Base-by-base conservation (phyloP, 2,797 vertebrate species). In the Centropyge bicolor region DNA sequence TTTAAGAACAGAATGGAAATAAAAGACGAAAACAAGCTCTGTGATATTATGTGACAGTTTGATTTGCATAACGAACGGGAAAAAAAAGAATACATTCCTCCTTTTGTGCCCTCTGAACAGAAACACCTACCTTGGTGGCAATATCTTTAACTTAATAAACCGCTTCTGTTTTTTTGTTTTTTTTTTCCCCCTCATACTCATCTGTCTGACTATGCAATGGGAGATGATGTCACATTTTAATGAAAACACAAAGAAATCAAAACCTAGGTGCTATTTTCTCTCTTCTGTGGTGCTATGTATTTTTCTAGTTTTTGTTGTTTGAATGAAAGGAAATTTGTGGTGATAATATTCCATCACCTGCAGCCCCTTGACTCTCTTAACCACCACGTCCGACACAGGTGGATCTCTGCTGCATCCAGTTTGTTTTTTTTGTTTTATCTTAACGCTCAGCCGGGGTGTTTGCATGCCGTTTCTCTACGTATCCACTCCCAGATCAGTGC, bases 251-350 rank as follows among this genome's bases (percentile, higher is more conserved):
- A 90, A 88, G 90, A 91, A 87, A 88, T 90, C 80, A 78, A 92
- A 92, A 92, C 91, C 87, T 94, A 95, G 98, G 97, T 98, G 98
- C 98, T 98, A 96, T 93, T 96, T 95, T 94, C 91, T 94, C 95
- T 93, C 94, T 92, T 94, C 94, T 94, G 96, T 98, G 98, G 98
- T 99, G 98, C 97, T 99, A 98, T 93, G 93, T 94, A 92, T 91
- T 94, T 90, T 93, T 90, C 85, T 84, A 86, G 71, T 91, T 90
- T 91, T 87, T 93, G 80, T 87, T 93, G 83, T 91, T 88, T 88
- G 85, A 91, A 92, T 92, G 90, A 88, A 88, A 90, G 79, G 84
- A 85, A 79, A 62, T 55, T 55, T 57, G 65, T 72, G 85, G 70
- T 79, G 68, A 82, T 38, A 43, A 77, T 84, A 74, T 78, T 92